Base-by-base conservation (phyloP, 2,113 vertebrate species). In the Lucifuga dentata region DNA sequence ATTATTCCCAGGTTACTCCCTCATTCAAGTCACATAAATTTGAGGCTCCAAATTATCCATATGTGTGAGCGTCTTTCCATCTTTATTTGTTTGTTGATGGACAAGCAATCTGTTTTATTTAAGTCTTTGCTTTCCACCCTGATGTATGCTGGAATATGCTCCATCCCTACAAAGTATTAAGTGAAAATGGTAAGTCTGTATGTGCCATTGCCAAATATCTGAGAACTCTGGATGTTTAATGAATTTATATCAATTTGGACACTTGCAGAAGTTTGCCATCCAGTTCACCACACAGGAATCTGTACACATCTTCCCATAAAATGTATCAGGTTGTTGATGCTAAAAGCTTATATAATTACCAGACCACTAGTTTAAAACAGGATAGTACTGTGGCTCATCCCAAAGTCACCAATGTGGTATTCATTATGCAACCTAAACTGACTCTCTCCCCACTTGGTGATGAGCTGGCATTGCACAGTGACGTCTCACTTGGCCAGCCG, bases 11-110 rank as follows among this genome's bases (percentile, higher is more conserved):
- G n/a, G n/a, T n/a, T n/a, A n/a, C n/a, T n/a, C n/a, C n/a, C n/a
- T 36, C 53, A 60, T 40, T 29, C 39, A 43, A 59, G 41, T 79
- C 29, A 72, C 53, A 36, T 75, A 16, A 73, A 55, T 66, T 11
- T 43, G 26, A 83, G 59, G 41, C 71, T 81, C 77, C 65, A 77
- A 76, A 85, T 83, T 88, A 60, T 73, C 48, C 76, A 80, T 76
- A 58, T 36, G 71, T 55, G 15, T 19, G 51, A 64, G 48, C 49
- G 36, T 6, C 16, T 55, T 26, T 57, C 56, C 70, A 13, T 76
- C 62, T 76, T 40, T 63, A 61, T 23, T 65, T 38, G 43, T 59
- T 21, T 63, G 26, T 59, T 16, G 36, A 39, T 23, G 60, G 26
- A 41, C 35, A 58, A 49, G 46, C 3, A 19, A 43, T 17, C 11